These are phyloP conservation scores for Drepana arcuata DNA, from an alignment of 1,140 invertebrate genomes.

Conservation along the genomic window DNA sequence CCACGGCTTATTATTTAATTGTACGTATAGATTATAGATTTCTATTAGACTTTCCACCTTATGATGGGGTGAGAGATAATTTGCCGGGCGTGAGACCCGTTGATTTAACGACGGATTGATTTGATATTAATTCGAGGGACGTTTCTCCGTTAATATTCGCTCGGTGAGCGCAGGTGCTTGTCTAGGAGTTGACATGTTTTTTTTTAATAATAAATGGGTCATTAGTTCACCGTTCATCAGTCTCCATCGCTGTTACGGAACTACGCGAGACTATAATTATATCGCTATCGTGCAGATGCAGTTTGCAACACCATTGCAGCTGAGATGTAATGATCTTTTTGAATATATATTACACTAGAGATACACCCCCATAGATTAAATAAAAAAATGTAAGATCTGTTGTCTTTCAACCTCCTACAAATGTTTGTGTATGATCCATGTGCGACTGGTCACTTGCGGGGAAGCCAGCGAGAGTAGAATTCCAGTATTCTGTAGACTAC, in stretches of 20 bases:
- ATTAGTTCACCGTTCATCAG: constrained; percentile 5
- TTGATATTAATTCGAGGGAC: constrained; percentile 64
- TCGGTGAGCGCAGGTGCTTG: constrained; percentile 44
- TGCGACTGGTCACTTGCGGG: no score
- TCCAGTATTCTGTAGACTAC: no score
- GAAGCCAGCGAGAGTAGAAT: no score
- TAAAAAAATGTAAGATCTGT: no score
- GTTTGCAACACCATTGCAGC: background rate
- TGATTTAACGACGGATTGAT: constrained; percentile 65
- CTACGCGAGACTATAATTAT: constrained; percentile 9
- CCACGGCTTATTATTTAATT: no score
- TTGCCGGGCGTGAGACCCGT: constrained; percentile 56
- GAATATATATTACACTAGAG: no score
- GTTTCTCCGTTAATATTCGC: constrained; percentile 40
- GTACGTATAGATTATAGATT: no score
- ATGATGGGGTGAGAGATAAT: constrained; percentile 65
- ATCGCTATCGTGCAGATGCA: background rate
- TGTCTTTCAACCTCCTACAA: no score
- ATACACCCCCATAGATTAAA: no score
- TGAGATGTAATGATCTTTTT: no score
- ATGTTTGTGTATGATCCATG: no score
- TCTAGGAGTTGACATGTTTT: constrained; percentile 41
- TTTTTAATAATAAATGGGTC: constrained; percentile 24
- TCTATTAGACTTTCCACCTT: constrained; percentile 66
- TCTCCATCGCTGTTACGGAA: constrained; percentile 5